These are phyloP conservation scores for Muscicapa adusta DNA, from an alignment of 2,113 vertebrate genomes.

Conservation along the genomic window DNA sequence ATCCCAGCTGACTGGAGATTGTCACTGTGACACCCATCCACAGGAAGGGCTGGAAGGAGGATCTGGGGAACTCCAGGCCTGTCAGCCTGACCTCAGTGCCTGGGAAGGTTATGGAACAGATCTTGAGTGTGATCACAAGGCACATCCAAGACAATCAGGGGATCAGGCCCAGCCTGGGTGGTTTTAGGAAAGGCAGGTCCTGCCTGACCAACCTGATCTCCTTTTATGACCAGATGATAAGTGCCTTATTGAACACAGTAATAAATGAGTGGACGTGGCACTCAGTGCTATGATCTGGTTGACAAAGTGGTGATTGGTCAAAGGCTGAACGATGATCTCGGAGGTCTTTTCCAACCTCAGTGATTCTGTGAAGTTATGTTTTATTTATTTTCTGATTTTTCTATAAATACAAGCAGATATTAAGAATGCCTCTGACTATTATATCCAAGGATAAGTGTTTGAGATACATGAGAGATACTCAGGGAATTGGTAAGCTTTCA, in stretches of 20 bases:
- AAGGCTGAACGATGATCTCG: not conserved
- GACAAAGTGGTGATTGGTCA: not conserved
- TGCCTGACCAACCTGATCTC: not conserved
- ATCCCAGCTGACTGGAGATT: not conserved
- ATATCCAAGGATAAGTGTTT: not conserved
- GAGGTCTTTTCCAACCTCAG: not conserved
- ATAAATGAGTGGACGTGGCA: fast-evolving
- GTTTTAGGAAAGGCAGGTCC: not conserved
- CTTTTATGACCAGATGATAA: not conserved
- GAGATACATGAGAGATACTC: not conserved
- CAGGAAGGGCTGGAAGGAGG: not conserved
- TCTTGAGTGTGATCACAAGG: not conserved
- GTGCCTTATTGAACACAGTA: not conserved
- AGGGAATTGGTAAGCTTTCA: not conserved
- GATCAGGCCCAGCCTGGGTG: not conserved
- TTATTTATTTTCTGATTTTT: not conserved
- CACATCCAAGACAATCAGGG: not conserved
- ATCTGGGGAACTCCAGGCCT: not conserved
- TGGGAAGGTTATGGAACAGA: not conserved
- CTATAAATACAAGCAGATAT: not conserved
- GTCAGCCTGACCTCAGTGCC: not conserved
- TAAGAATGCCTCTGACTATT: not conserved
- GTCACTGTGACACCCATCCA: not conserved
- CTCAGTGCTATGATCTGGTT: not conserved
- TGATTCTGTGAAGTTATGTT: not conserved